Evolutionary conservation across 2,113 vertebrate species (phyloP).

Genomic region (Pseudorhombus dupliciocellatus): DNA sequence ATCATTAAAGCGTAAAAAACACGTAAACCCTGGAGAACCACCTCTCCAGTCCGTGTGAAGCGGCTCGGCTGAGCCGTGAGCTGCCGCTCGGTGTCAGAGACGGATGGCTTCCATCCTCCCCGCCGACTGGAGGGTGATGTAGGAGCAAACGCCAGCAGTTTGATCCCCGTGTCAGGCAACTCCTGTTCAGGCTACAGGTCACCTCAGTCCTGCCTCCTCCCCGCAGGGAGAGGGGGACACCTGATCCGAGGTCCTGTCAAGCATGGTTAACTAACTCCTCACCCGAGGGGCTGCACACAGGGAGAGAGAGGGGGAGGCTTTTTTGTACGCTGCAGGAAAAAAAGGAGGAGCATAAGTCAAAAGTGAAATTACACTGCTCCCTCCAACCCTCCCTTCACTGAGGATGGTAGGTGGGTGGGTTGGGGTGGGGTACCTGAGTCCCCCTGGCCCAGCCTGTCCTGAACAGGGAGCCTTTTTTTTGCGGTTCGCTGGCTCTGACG

Average conservation of each 20-base stretch:
- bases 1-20: background rate
- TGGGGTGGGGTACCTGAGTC: slow-evolving; percentile 25
- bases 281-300: slow-evolving; percentile 2
- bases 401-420: no score
- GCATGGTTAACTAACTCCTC: slow-evolving; percentile 59
- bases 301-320: background rate
- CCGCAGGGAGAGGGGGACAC: slow-evolving; percentile 52
- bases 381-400: slow-evolving; percentile 16
- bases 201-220: slow-evolving; percentile 50
- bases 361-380: background rate
- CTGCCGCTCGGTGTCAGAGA: slow-evolving; percentile 20
- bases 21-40: background rate
- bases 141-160: slow-evolving; percentile 55
- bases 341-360: background rate
- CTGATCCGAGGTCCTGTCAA: slow-evolving; percentile 68
- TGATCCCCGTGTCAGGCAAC: slow-evolving; percentile 63
- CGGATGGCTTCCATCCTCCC: slow-evolving; percentile 31
- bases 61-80: background rate
- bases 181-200: slow-evolving; percentile 66
- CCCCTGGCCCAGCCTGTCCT: slow-evolving; percentile 23
- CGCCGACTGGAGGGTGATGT: slow-evolving; percentile 37
- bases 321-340: background rate
- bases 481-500: slow-evolving; percentile 41
- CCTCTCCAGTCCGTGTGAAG: background rate
- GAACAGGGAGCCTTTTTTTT: slow-evolving; percentile 34